A percentile compares a stretch with the other conserved stretches of the same genome.
Evolutionary conservation across 2,797 vertebrate genomes (phyloP).

Genomic region (Capromys pilorides): DNA sequence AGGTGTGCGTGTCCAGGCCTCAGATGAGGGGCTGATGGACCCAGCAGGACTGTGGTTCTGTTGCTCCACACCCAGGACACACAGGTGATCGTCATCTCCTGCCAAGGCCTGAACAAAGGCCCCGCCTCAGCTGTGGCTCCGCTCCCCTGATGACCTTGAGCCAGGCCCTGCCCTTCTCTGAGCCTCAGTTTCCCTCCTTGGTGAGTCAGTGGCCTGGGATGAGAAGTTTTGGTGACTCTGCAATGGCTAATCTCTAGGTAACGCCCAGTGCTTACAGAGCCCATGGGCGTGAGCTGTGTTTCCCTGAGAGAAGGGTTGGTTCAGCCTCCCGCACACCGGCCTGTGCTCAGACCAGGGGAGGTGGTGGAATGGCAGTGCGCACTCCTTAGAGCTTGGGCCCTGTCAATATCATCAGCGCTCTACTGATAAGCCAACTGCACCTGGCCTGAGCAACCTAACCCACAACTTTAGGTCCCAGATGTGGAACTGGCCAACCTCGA

Average conservation of each 20-base stretch:
- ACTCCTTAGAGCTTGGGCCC: not conserved
- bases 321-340: not conserved
- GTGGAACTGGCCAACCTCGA: not conserved
- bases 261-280: not conserved
- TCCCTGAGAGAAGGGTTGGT: not conserved
- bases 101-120: not conserved
- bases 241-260: not conserved
- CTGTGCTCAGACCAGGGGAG: not conserved
- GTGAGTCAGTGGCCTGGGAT: not conserved
- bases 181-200: not conserved
- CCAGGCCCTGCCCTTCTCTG: not conserved
- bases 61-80: not conserved
- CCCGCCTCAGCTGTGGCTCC: not conserved
- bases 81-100: not conserved
- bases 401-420: not conserved
- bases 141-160: not conserved
- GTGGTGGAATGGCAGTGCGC: not conserved
- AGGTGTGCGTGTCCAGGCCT: accelerated
- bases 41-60: not conserved
- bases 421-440: too few relatives aligned
- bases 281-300: not conserved
- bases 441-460: not conserved
- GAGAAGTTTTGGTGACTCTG: not conserved
- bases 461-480: not conserved
- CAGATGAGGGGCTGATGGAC: accelerated